Conservation (phyloP, 2,113 vertebrate species). For the Dasyornis broadbenti region DNA sequence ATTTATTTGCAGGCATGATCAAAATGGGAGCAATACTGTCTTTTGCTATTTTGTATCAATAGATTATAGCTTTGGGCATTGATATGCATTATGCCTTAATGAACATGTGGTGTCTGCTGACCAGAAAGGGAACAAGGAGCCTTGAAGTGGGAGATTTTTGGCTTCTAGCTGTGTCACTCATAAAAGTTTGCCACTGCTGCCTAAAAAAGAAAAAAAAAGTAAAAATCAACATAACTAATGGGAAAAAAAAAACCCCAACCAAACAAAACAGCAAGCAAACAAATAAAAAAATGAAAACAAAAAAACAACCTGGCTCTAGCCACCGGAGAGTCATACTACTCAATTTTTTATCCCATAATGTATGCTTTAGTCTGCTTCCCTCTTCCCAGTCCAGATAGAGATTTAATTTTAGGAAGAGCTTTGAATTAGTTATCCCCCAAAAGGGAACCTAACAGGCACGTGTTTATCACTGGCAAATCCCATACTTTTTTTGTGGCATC, state of each 20-base stretch:
- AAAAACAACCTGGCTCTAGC: rapidly evolving
- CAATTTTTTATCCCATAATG: neutral
- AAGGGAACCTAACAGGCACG: neutral
- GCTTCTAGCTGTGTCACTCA: neutral
- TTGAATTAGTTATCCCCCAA: neutral
- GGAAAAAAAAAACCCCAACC: neutral
- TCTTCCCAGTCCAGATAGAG: neutral
- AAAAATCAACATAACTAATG: rapidly evolving
- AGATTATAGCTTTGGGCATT: neutral
- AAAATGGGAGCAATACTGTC: neutral
- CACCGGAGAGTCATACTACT: neutral
- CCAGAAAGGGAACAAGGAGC: neutral
- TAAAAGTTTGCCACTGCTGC: neutral
- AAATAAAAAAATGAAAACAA: neutral
- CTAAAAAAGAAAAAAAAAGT: neutral
- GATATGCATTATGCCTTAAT: neutral
- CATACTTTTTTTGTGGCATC: neutral
- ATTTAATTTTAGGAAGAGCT: neutral
- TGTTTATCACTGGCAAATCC: neutral
- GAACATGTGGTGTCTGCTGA: neutral
- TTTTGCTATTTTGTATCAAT: neutral
- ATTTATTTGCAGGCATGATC: neutral
- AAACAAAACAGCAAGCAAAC: neutral
- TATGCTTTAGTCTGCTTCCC: neutral
- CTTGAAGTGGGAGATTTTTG: neutral